Percentiles rank a stretch among this genome's conserved stretches.
Conservation (phyloP, 1,140 invertebrate genomes). For the Drosophila parabipectinata region DNA sequence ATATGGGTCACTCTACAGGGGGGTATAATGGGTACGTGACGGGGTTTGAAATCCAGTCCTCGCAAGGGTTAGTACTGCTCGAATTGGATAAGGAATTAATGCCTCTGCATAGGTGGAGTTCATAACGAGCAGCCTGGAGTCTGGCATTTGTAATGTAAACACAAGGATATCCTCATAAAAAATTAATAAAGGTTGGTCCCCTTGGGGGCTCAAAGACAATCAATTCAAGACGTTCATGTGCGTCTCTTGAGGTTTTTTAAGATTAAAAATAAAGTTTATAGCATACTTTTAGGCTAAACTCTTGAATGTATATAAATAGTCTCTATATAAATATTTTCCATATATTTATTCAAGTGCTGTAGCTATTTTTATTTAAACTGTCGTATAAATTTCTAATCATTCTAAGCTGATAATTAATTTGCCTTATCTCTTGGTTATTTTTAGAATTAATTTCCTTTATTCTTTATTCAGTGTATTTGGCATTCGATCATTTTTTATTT, state of each 20-base stretch:
- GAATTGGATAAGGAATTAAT: conserved; percentile 27
- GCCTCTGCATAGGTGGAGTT: conserved; percentile 17
- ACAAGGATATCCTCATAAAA: conserved; percentile 22
- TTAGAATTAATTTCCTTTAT: not conserved
- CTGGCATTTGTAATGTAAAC: not conserved
- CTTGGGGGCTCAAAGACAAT: conserved; percentile 3
- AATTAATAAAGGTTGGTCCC: conserved; percentile 15
- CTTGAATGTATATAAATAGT: not conserved
- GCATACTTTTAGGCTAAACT: not conserved
- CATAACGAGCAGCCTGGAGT: too few species aligned
- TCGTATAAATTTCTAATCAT: too few species aligned
- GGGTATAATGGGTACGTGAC: conserved; percentile 31
- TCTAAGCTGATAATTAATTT: not conserved
- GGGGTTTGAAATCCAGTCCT: conserved; percentile 24
- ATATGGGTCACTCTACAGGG: conserved; percentile 36
- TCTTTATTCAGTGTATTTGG: conserved; percentile 21
- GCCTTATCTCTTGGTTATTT: not conserved
- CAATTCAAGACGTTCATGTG: not conserved
- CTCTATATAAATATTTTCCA: not conserved
- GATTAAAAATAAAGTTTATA: not conserved
- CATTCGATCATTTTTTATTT: conserved; percentile 23
- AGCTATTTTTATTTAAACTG: not conserved
- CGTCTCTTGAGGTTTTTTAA: not conserved
- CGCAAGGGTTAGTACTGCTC: conserved; percentile 25
- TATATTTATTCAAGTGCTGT: not conserved